Percentiles rank a stretch among this genome's conserved stretches.
phyloP scores from a whole-genome alignment of 2,113 vertebrate genomes.

The Motacilla alba region DNA sequence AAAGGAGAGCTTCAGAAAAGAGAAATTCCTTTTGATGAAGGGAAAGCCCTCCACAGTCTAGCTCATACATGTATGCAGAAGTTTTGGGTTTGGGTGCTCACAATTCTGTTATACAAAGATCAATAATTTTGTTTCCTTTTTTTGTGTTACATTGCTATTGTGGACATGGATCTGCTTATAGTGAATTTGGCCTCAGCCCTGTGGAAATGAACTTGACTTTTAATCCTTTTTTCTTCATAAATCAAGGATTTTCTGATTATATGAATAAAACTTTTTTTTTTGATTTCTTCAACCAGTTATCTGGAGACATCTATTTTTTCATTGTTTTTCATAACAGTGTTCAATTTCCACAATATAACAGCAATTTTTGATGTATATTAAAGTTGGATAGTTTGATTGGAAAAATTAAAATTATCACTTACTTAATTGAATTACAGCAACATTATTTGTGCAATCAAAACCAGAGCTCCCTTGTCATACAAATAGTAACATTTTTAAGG shows the following conservation, averaged over 20 bases:
- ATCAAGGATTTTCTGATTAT: neutral
- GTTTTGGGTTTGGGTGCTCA: accelerated
- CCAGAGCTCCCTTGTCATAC: neutral
- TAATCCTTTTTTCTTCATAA: neutral
- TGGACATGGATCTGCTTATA: neutral
- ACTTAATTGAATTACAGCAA: neutral
- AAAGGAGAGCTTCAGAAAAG: neutral
- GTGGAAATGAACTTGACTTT: neutral
- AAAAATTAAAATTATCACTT: neutral
- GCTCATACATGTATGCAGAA: neutral
- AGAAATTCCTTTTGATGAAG: neutral
- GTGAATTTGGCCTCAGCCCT: neutral
- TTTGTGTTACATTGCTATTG: accelerated
- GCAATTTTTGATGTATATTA: neutral
- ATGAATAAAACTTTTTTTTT: neutral
- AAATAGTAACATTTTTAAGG: neutral
- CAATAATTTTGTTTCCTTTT: neutral
- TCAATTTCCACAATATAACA: neutral
- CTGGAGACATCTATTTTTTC: neutral
- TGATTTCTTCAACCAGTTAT: neutral
- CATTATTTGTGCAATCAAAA: neutral
- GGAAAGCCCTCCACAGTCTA: neutral
- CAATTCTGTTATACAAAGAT: neutral
- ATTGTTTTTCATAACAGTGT: neutral
- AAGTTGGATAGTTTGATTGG: neutral